Evolutionary conservation across 2,888 invertebrate species (phyloP).

Genomic region (Phlogophora meticulosa): DNA sequence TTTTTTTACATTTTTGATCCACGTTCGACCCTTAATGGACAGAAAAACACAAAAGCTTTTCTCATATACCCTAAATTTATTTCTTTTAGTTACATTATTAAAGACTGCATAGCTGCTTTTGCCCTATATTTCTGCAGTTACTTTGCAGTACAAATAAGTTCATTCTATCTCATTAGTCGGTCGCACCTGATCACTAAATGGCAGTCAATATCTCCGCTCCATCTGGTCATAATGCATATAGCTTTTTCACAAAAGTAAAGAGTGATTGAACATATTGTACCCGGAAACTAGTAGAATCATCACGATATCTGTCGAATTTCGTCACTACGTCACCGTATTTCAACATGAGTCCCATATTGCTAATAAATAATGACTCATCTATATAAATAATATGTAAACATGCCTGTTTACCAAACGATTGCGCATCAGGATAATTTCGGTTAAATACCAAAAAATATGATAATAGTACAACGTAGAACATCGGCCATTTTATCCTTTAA

Average conservation of each 20-base stretch:
- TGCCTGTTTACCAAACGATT: constrained; percentile 23
- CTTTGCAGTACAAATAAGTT: neutral
- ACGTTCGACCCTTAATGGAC: too few relatives aligned
- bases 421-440: constrained; percentile 9
- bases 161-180: neutral
- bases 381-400: constrained; percentile 6
- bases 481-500: constrained; percentile 17
- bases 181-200: too few relatives aligned
- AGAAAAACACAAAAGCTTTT: too few relatives aligned
- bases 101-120: too few relatives aligned
- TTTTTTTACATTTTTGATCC: too few relatives aligned
- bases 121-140: neutral
- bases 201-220: too few relatives aligned
- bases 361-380: constrained; percentile 34
- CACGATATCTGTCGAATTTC: constrained; percentile 13
- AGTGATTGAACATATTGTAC: neutral
- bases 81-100: too few relatives aligned
- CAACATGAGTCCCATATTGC: constrained; percentile 2
- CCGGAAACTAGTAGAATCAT: constrained; percentile 5
- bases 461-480: constrained; percentile 12
- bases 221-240: too few relatives aligned
- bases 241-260: neutral
- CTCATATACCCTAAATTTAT: too few relatives aligned
- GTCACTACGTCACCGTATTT: constrained; percentile 16
- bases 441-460: constrained; percentile 9